A percentile compares a stretch with the other conserved stretches of the same genome.
Conservation (phyloP, 2,888 invertebrate species). For the Rhorus exstirpatorius region DNA sequence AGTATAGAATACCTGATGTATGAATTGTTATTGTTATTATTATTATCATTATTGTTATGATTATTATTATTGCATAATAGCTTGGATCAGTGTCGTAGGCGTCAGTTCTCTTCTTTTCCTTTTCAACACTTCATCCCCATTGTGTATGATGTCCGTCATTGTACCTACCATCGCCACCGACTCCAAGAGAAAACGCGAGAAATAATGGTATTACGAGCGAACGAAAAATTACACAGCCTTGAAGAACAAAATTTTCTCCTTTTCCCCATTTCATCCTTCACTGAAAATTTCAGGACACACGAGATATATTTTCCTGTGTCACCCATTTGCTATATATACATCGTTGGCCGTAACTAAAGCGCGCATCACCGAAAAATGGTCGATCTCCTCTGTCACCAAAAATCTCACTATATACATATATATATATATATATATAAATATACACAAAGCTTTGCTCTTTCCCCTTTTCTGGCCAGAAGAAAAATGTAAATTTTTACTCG, state of each 20-base stretch:
- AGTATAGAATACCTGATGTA: too few species aligned
- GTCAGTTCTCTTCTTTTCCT: constrained; percentile 28
- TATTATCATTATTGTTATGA: background rate
- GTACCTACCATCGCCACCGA: constrained; percentile 15
- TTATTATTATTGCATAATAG: background rate
- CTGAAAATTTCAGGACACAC: constrained; percentile 7
- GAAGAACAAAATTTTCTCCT: constrained; percentile 18
- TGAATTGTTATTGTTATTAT: background rate
- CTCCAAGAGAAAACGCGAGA: constrained; percentile 33
- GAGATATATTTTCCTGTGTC: constrained; percentile 13
- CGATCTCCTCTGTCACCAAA: constrained; percentile 67
- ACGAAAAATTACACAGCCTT: constrained; percentile 42
- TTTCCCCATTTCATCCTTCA: constrained; percentile 12
- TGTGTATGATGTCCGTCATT: constrained; percentile 35
- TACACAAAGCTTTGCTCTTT: constrained; percentile 7
- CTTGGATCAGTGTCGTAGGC: constrained; percentile 12
- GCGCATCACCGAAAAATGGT: constrained; percentile 72
- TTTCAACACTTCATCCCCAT: constrained; percentile 25
- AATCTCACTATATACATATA: constrained; percentile 44
- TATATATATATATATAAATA: too few species aligned
- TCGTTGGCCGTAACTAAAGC: constrained; percentile 80
- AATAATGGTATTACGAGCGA: constrained; percentile 55
- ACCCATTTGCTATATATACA: constrained; percentile 61
- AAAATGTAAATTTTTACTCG: constrained; percentile 65
- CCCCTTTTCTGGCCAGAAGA: constrained; percentile 31